A percentile compares a stretch with the other conserved stretches of the same genome.
These are phyloP conservation scores for Diachasma alloeum DNA, from an alignment of 1,140 invertebrate species.

Conservation along the genomic window DNA sequence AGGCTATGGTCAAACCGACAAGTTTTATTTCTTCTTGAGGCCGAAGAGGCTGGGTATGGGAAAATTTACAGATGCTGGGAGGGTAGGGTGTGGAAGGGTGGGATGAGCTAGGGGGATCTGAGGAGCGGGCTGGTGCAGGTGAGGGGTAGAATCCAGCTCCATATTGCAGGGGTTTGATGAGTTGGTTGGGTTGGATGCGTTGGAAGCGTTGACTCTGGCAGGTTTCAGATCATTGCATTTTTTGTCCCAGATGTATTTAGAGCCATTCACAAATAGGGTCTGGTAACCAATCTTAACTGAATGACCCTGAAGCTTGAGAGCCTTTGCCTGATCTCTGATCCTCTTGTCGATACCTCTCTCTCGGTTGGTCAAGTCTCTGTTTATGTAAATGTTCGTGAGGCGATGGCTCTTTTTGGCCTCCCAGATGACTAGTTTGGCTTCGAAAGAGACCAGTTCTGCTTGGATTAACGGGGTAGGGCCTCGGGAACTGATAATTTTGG, in stretches of 20 bases:
- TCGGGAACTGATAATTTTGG: not conserved
- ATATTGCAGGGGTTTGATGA: not conserved
- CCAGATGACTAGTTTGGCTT: not conserved
- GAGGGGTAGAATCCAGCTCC: not conserved
- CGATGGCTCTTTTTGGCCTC: not conserved
- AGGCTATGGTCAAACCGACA: not conserved
- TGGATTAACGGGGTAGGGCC: not conserved
- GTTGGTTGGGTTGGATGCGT: not conserved
- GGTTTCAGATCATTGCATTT: not conserved
- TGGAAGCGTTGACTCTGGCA: not conserved
- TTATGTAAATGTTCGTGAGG: not conserved
- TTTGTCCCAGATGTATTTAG: not conserved
- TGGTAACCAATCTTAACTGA: conserved; percentile 13
- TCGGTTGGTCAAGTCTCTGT: not conserved
- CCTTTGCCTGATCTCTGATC: not conserved
- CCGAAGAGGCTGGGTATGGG: not conserved
- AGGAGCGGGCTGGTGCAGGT: not conserved
- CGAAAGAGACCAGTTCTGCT: not conserved
- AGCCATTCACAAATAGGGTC: not conserved
- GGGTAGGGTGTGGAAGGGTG: not conserved
- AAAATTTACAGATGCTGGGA: conserved; percentile 1
- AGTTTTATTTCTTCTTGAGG: not conserved
- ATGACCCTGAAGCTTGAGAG: not conserved
- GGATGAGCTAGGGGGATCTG: too few relatives aligned
- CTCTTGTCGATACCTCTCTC: not conserved